Evolutionary conservation across 2,113 vertebrate species (phyloP), one percentile per base, ranked within the genome.

Genomic region (Macquaria australasica): DNA sequence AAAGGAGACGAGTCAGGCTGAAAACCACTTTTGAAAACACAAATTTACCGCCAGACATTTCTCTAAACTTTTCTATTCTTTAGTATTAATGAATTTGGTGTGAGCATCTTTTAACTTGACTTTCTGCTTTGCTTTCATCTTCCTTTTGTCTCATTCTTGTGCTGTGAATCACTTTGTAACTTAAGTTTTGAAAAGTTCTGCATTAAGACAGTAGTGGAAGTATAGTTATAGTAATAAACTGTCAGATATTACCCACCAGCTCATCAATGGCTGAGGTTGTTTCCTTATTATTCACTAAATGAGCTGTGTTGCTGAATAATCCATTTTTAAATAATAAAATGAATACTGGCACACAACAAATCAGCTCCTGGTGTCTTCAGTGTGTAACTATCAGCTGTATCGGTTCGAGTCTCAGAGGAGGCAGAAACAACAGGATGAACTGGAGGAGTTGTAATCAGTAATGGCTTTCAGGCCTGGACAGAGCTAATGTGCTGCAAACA

Each of bases 401-500:
- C 70, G 69, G 63, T 66, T 25, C 15, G 7, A 28, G 68, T 34
- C 78, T 72, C 56, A 1, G 87, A 73, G 80, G 87, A 89, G 86
- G 78, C 84, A 58, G 43, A 43, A 45, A 74, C 81, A 37, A 76
- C 83, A 60, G 69, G 37, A 73, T 53, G 62, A 77, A 79, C 81
- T 70, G 82, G 64, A 79, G 34, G 28, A 23, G 63, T 71, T 50
- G 48, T 73, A 81, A 53, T 69, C 63, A 41, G 64, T 83, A 83
- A 83, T 78, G 78, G 70, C 68, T 78, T 86, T 80, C 62, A 43
- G 28, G 50, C 68, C 64, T 45, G 77, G 85, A 82, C 85, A 3
- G 63, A 23, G 62, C 66, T 83, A 76, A 77, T 72, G 78, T 74
- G 83, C 48, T 41, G 56, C 68, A 81, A 84, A 86, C 75, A 77